Evolutionary conservation across 2,797 vertebrate genomes (phyloP).

Genomic region (Lepilemur ruficaudatus): DNA sequence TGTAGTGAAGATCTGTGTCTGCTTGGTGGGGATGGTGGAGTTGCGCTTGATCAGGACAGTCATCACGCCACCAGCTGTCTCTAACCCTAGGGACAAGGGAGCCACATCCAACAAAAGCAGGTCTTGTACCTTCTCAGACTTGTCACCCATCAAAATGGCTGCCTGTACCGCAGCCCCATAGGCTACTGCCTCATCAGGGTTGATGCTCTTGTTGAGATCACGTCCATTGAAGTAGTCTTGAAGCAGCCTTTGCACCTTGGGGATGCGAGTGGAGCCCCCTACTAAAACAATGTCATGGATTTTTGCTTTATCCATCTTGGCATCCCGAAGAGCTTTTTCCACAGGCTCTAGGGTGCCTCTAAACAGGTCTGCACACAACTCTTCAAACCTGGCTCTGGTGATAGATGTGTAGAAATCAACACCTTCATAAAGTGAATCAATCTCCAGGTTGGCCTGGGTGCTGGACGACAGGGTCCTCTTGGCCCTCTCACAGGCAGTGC

Average conservation of each 20-base stretch:
- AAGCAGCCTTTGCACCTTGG: slow-evolving; percentile 92
- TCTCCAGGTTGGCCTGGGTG: slow-evolving; percentile 80
- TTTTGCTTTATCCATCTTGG: slow-evolving; percentile 91
- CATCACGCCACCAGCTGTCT: slow-evolving; percentile 93
- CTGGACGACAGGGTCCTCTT: slow-evolving; percentile 79
- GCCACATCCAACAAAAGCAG: slow-evolving; percentile 91
- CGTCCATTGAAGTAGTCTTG: slow-evolving; percentile 93
- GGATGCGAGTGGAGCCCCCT: slow-evolving; percentile 92
- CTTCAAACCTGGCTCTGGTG: slow-evolving; percentile 93
- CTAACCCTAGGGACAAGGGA: slow-evolving; percentile 90
- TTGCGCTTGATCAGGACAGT: slow-evolving; percentile 92
- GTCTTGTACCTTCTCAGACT: slow-evolving; percentile 92
- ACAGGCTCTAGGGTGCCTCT: slow-evolving; percentile 92
- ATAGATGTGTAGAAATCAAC: slow-evolving; percentile 94
- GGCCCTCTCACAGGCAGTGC: slow-evolving; percentile 75
- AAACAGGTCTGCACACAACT: slow-evolving; percentile 92
- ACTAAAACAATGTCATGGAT: slow-evolving; percentile 93
- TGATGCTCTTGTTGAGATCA: slow-evolving; percentile 93
- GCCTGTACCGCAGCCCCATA: slow-evolving; percentile 94
- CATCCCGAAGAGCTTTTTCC: slow-evolving; percentile 91
- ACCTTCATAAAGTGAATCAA: slow-evolving; percentile 90
- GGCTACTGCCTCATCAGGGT: slow-evolving; percentile 93
- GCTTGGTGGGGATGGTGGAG: slow-evolving; percentile 93
- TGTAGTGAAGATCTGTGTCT: slow-evolving; percentile 92
- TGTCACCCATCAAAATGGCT: slow-evolving; percentile 91